A percentile compares a stretch with the other conserved stretches of the same genome.
These are phyloP conservation scores for Mastacembelus armatus DNA, from an alignment of 2,797 vertebrate genomes.

Conservation along the genomic window DNA sequence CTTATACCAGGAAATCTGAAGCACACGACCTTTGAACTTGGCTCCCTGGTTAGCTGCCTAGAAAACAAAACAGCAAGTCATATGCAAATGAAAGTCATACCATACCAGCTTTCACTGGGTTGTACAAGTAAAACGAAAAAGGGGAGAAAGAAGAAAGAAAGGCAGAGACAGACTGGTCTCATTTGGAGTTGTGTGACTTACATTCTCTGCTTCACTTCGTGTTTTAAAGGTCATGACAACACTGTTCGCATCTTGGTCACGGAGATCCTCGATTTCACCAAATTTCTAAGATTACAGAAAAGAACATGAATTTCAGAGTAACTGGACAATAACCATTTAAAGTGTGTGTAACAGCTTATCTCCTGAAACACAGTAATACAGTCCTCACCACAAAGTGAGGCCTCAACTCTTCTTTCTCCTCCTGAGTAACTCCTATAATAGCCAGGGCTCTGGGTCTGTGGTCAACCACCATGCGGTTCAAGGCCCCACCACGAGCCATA, in stretches of 20 bases:
- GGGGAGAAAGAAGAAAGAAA: too few relatives aligned
- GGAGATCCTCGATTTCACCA: slow-evolving; percentile 91
- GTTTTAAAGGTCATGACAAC: slow-evolving; percentile 92
- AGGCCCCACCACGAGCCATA: slow-evolving; percentile 82
- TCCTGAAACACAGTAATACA: too few relatives aligned
- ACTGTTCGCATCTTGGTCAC: slow-evolving; percentile 89
- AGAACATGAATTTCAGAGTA: not conserved
- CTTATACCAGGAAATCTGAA: slow-evolving; percentile 98
- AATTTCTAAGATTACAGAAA: slow-evolving; percentile 84
- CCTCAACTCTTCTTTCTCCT: slow-evolving; percentile 95
- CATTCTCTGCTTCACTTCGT: slow-evolving; percentile 91
- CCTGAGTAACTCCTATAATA: slow-evolving; percentile 89
- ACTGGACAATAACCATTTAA: not conserved
- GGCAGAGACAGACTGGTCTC: not conserved
- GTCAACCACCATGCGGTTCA: slow-evolving; percentile 95
- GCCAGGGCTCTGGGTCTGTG: slow-evolving; percentile 92
- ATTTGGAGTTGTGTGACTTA: slow-evolving; percentile 71
- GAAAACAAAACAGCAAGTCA: slow-evolving; percentile 14
- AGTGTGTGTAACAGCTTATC: not conserved
- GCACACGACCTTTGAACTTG: slow-evolving; percentile 94
- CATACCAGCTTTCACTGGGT: not conserved
- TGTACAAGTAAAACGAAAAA: not conserved
- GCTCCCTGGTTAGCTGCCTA: slow-evolving; percentile 97
- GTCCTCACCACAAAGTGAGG: slow-evolving; percentile 95
- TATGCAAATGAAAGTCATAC: not conserved